Evolutionary conservation across 2,888 invertebrate genomes (phyloP).

Genomic region (Pseudeuparius sepicola): DNA sequence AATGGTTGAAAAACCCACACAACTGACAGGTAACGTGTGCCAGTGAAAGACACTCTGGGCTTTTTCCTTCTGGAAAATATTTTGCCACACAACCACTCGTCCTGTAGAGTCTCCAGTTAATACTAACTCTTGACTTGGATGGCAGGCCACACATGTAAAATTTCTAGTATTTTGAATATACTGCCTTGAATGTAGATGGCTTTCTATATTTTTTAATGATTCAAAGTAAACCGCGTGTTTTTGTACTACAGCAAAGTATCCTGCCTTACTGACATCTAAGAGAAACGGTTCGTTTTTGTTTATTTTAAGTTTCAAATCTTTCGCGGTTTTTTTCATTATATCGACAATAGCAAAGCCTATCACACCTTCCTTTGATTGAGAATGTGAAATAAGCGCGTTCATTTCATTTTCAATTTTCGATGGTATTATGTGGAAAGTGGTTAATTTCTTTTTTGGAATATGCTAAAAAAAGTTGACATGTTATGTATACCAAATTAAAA

Average conservation of each 20-base stretch:
- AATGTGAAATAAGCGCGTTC: slow-evolving; percentile 26
- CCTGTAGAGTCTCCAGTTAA: slow-evolving; percentile 62
- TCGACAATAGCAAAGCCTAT: too few relatives aligned
- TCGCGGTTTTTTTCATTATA: slow-evolving; percentile 16
- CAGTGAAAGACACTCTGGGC: slow-evolving; percentile 55
- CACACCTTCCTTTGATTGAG: too few relatives aligned
- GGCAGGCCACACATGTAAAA: slow-evolving; percentile 56
- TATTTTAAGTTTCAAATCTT: slow-evolving; percentile 19
- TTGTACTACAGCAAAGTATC: slow-evolving; percentile 28
- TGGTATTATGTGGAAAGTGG: slow-evolving; percentile 24
- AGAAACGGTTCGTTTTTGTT: slow-evolving; percentile 16
- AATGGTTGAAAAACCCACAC: slow-evolving; percentile 52
- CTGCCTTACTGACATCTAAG: slow-evolving; percentile 25
- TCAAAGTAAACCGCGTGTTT: too few relatives aligned
- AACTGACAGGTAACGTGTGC: slow-evolving; percentile 62
- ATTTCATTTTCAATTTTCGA: slow-evolving; percentile 20
- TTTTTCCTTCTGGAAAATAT: slow-evolving; percentile 33
- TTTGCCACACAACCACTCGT: slow-evolving; percentile 53
- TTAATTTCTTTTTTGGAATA: slow-evolving; percentile 21
- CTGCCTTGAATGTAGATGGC: too few relatives aligned
- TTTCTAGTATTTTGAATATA: slow-evolving; percentile 26
- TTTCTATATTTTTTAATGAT: too few relatives aligned
- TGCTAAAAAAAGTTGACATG: slow-evolving; percentile 27
- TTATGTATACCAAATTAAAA: too few relatives aligned
- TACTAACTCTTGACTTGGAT: slow-evolving; percentile 53